These are phyloP conservation scores for Enoplosus armatus DNA, from an alignment of 2,797 vertebrate genomes.

Conservation along the genomic window DNA sequence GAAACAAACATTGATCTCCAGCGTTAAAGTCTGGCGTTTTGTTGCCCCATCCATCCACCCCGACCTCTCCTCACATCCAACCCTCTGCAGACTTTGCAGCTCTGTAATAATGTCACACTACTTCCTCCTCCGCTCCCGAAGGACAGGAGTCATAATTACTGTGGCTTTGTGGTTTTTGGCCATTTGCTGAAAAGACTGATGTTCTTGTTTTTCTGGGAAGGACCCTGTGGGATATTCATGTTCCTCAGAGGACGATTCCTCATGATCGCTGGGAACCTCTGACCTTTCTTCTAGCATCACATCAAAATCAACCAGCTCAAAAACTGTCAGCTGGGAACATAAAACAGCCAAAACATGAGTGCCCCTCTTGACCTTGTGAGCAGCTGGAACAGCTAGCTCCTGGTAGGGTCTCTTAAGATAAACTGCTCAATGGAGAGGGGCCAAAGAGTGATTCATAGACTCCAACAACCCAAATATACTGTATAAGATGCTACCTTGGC, in stretches of 20 bases:
- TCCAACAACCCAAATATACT: constrained; percentile 37
- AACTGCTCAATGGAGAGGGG: constrained; percentile 14
- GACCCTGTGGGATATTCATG: not conserved
- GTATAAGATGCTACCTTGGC: constrained; percentile 29
- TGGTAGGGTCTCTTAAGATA: constrained; percentile 24
- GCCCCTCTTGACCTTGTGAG: constrained; percentile 41
- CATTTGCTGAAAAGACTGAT: not conserved
- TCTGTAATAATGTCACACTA: not conserved
- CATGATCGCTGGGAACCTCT: not conserved
- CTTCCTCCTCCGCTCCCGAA: constrained; percentile 11
- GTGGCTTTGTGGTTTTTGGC: not conserved
- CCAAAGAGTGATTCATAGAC: constrained; percentile 55
- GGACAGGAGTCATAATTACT: not conserved
- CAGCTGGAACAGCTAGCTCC: constrained; percentile 26
- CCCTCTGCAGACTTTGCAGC: not conserved
- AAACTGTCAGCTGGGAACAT: not conserved
- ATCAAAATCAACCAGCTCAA: not conserved
- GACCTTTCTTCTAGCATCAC: not conserved
- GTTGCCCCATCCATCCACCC: not conserved
- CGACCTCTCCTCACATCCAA: not conserved
- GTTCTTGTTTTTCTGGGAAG: not conserved
- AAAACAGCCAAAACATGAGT: not conserved
- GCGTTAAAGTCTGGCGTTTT: not conserved
- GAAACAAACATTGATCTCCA: not conserved
- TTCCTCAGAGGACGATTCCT: constrained; percentile 2